Evolutionary conservation across 1,140 invertebrate species (phyloP), one percentile per base, ranked within the genome.

Genomic region (Scaptomyza pallida): DNA sequence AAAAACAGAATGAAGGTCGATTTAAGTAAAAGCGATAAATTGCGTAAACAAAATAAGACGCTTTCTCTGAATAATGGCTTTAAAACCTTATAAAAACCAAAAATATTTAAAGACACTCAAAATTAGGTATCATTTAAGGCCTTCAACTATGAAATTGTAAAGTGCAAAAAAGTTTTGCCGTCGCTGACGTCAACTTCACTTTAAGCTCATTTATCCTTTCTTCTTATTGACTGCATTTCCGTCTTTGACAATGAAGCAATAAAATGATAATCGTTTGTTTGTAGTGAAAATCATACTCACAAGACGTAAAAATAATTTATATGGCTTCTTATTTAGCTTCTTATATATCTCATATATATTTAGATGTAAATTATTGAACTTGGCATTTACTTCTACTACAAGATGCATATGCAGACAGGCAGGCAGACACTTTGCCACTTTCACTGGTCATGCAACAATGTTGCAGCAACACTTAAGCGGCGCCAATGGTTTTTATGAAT

Each of bases 401-500:
- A 68, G 61, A 55, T 60, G 51, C 10, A 12, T 13, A 33, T 13
- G 37, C 3, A 30, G 16, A 8, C 37, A 62, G 13, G 40, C 60
- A 54, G 23, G 16, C 21, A n/a, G 15, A 6, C 23, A 37, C 23
- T 21, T 19, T 30, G 55, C 37, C 54, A 68, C 56, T 64, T 45
- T 56, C 45, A 71, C 35, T 45, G 47, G 26, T 37, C n/a, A 30
- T 30, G 62, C 52, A 67, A 69, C 57, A 76, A 59, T 73, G 73
- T 59, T 75, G 72, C 68, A 33, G n/a, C 52, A 64, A 56, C 64
- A 54, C 16, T 2, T 13, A n/a, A 26, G 13, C 12, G 43, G 64
- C 70, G 70, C 50, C 50, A 73, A 54, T 51, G 47, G 41, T 52
- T 72, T 75, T 75, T 75, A 75, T 75, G 72, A 75, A 75, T 75